A percentile compares a stretch with the other conserved stretches of the same genome.
Evolutionary conservation across 2,888 invertebrate species (phyloP).

Genomic region (Scaptomyza cyrtandrae): DNA sequence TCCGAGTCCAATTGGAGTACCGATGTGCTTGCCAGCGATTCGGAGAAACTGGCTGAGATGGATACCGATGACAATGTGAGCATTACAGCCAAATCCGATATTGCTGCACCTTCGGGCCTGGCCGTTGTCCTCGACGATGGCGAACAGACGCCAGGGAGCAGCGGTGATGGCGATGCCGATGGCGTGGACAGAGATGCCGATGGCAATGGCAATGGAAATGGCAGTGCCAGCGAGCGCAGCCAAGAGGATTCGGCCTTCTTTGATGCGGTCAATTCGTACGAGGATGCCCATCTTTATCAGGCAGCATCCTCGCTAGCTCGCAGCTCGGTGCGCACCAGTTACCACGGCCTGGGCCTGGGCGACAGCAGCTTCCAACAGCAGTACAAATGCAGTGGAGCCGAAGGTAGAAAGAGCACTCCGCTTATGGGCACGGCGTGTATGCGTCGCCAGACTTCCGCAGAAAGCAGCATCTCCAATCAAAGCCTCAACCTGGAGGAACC

Average conservation of each 20-base stretch:
- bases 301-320: slow-evolving; percentile 82
- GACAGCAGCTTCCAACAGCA: slow-evolving; percentile 84
- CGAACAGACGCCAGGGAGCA: slow-evolving; percentile 76
- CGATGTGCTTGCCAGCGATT: slow-evolving; percentile 96
- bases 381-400: slow-evolving; percentile 81
- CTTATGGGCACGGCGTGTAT: slow-evolving; percentile 80
- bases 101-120: slow-evolving; percentile 84
- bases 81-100: slow-evolving; percentile 90
- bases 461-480: slow-evolving; percentile 84
- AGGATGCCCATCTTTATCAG: slow-evolving; percentile 77
- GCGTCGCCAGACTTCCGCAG: slow-evolving; percentile 84
- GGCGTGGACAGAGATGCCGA: slow-evolving; percentile 7
- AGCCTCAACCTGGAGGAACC: slow-evolving; percentile 83
- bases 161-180: slow-evolving; percentile 67
- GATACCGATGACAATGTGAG: slow-evolving; percentile 88
- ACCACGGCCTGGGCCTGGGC: slow-evolving; percentile 75
- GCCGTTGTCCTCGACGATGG: slow-evolving; percentile 67
- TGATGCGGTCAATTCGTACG: slow-evolving; percentile 79
- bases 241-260: slow-evolving; percentile 83
- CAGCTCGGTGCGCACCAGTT: slow-evolving; percentile 83
- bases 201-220: slow-evolving; percentile 51
- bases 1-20: slow-evolving; percentile 99
- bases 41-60: slow-evolving; percentile 94
- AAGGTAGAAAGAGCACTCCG: slow-evolving; percentile 70
- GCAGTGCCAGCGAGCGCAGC: slow-evolving; percentile 79